Base-by-base conservation (phyloP, 2,888 invertebrate species). In the Drosophila mayaguana region DNA sequence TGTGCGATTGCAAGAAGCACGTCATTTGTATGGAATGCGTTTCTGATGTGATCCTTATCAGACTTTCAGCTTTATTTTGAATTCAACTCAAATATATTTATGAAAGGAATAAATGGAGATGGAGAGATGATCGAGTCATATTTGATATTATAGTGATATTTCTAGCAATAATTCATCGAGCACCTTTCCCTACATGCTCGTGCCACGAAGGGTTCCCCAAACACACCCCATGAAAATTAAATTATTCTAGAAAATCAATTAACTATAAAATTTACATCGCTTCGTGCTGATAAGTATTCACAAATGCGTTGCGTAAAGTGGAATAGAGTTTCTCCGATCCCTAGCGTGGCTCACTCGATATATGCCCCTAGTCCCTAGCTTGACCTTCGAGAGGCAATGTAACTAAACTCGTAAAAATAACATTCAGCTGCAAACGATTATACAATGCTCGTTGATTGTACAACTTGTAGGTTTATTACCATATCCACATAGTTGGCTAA, bases 281-380 rank as follows among this genome's bases (percentile, higher is more conserved):
- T 32, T 3, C 14, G 32, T 0, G 32, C 18, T 9, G 32, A 50
- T 34, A 50, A 50, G 14, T 50, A 11, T 18, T 34, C 20, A 7
- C n/a, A 22, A 53, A 38, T 22, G 22, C 36, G 11, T 53, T 53
- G 53, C 53, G 36, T 53, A 53, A 53, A 22, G 16, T 53, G 16
- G 1, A 38, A 22, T 53, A 53, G 34, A 53, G 38, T 22, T n/a
- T n/a, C n/a, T 16, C n/a, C 16, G 22, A 22, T 11, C 22, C 38
- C 53, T 38, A 22, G 8, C 7, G 1, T 32, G 32, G 32, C 12
- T 18, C 7, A 28, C 28, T 11, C 25, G 48, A 32, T 32, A 32
- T 12, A 20, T 18, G 50, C 8, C 18, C 28, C 32, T 14, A 2
- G 50, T 4, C 18, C 28, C 32, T 14, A 2, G 50, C 18, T 32